These are phyloP conservation scores for Ispidina lecontei DNA, from an alignment of 2,797 vertebrate species.

Conservation along the genomic window DNA sequence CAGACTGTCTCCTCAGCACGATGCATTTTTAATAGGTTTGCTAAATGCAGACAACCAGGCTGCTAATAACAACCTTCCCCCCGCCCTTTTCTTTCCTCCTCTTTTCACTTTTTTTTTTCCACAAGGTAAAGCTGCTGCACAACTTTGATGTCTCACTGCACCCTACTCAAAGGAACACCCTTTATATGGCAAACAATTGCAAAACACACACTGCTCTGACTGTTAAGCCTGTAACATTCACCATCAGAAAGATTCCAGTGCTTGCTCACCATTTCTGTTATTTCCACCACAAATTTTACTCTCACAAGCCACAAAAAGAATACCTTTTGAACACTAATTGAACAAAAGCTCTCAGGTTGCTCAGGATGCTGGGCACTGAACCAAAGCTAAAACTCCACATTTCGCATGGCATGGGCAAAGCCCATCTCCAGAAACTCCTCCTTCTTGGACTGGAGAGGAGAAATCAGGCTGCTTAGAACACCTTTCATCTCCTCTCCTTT, in stretches of 20 bases:
- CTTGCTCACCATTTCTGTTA: not conserved
- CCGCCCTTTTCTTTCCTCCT: not conserved
- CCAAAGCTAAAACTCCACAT: constrained; percentile 2
- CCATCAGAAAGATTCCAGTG: not conserved
- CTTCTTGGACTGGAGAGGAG: not conserved
- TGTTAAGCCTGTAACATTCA: not conserved
- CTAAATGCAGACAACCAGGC: constrained; percentile 68
- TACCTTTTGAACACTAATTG: not conserved
- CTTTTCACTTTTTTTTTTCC: not conserved
- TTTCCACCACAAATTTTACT: not conserved
- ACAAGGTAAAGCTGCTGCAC: constrained; percentile 42
- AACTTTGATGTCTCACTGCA: constrained; percentile 30
- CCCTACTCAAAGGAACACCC: constrained; percentile 14
- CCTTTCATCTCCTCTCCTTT: constrained; percentile 1
- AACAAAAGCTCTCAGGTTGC: constrained; percentile 18
- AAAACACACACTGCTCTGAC: not conserved
- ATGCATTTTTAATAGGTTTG: constrained; percentile 72
- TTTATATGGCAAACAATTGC: constrained; percentile 15
- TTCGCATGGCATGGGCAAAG: constrained; percentile 19
- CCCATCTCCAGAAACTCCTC: constrained; percentile 31
- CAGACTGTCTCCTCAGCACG: constrained; percentile 73
- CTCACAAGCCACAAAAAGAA: not conserved
- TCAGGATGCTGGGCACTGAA: constrained; percentile 18
- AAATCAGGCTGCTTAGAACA: not conserved
- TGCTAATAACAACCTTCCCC: constrained; percentile 40